phyloP scores from a whole-genome alignment of 2,113 vertebrate species.

The Amazona vittata region DNA sequence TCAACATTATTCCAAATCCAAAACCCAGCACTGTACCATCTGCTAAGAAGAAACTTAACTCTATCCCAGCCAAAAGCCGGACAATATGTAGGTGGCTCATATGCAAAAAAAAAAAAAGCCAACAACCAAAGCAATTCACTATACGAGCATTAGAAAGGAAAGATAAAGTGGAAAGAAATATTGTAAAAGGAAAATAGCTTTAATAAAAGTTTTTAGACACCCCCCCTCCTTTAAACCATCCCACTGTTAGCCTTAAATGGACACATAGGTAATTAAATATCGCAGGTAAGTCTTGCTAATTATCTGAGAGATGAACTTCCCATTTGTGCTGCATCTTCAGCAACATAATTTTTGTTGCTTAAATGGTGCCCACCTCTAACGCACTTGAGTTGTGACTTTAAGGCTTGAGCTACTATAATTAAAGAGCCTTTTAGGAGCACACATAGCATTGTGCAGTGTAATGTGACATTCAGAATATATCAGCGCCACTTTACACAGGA shows the following conservation, averaged over 20 bases:
- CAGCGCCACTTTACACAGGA: conserved; percentile 22
- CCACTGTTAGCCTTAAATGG: neutral
- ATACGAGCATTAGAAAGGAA: neutral
- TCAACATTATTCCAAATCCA: neutral
- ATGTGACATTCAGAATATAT: conserved; percentile 48
- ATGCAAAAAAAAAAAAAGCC: neutral
- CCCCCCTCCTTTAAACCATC: neutral
- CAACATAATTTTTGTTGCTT: neutral
- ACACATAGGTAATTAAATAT: neutral
- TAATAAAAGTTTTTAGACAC: neutral
- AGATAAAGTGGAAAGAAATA: neutral
- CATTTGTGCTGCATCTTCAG: neutral
- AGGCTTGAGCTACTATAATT: conserved; percentile 14
- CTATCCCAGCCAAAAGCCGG: neutral
- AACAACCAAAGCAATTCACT: neutral
- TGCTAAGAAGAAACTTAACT: neutral
- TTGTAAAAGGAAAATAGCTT: neutral
- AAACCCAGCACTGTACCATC: neutral
- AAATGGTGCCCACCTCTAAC: neutral
- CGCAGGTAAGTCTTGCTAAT: neutral
- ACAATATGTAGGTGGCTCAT: neutral
- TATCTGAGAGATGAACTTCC: neutral
- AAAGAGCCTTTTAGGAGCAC: neutral
- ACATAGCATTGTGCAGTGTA: neutral
- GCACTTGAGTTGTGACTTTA: neutral